Percentiles rank a stretch among this genome's conserved stretches.
These are phyloP conservation scores for Platyscapa corneri DNA, from an alignment of 1,140 invertebrate species.

Conservation along the genomic window DNA sequence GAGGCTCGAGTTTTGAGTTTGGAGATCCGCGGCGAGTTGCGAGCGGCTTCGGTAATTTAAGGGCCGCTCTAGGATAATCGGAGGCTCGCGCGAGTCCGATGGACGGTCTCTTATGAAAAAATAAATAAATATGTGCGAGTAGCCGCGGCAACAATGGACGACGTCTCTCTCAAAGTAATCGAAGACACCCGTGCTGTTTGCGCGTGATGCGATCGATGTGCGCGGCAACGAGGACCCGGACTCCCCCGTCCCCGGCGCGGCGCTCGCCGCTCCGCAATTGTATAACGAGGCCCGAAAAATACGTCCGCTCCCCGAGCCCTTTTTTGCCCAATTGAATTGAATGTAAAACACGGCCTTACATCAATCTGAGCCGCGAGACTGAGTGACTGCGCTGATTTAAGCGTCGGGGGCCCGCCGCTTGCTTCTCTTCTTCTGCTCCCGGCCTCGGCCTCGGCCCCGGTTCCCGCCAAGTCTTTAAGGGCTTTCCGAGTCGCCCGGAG, in stretches of 20 bases:
- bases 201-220: slow-evolving; percentile 28
- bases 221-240: background rate
- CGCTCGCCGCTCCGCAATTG: slow-evolving; percentile 24
- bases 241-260: background rate
- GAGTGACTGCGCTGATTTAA: slow-evolving; percentile 72
- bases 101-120: background rate
- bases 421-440: slow-evolving; percentile 46
- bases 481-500: background rate
- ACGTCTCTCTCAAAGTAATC: slow-evolving; percentile 52
- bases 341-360: slow-evolving; percentile 75
- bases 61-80: background rate
- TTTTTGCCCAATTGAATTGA: slow-evolving; percentile 54
- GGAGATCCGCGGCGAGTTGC: too few relatives aligned
- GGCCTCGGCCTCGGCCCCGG: too few relatives aligned
- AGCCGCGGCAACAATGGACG: slow-evolving; percentile 44
- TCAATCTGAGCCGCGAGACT: slow-evolving; percentile 73
- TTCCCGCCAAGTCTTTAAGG: background rate
- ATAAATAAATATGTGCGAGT: background rate
- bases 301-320: background rate
- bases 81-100: background rate
- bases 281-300: slow-evolving; percentile 40
- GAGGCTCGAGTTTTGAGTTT: too few relatives aligned
- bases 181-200: slow-evolving; percentile 45
- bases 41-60: too few relatives aligned
- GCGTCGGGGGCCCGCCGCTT: slow-evolving; percentile 58